Conservation (phyloP, 2,113 vertebrate genomes). For the Ginglymostoma cirratum region DNA sequence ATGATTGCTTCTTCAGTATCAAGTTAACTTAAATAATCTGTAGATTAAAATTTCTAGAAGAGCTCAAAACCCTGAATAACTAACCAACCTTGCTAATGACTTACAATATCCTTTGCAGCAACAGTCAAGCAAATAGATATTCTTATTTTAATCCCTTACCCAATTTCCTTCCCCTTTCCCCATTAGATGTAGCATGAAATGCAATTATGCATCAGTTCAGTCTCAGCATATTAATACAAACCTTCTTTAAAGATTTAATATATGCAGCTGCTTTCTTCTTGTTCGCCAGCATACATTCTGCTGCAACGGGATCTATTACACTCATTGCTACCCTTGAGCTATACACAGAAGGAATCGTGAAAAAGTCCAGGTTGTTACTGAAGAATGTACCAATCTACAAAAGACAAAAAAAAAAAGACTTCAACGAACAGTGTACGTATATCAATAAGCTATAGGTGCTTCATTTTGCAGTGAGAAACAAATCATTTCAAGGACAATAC, state of each 20-base stretch:
- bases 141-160: background rate
- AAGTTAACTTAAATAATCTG: background rate
- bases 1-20: background rate
- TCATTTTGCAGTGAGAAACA: background rate
- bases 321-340: slow-evolving; percentile 64
- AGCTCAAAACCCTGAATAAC: background rate
- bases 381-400: slow-evolving; percentile 87
- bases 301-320: slow-evolving; percentile 73
- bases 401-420: slow-evolving; percentile 34
- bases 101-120: slow-evolving; percentile 37
- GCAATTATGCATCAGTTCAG: background rate
- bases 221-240: slow-evolving; percentile 48
- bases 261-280: slow-evolving; percentile 83
- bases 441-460: background rate
- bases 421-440: background rate
- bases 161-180: background rate
- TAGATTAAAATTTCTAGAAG: background rate
- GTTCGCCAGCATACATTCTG: slow-evolving; percentile 81
- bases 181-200: background rate
- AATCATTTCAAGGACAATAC: background rate
- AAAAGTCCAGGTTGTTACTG: slow-evolving; percentile 86
- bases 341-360: slow-evolving; percentile 70
- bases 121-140: background rate
- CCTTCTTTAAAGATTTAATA: slow-evolving; percentile 74
- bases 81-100: no score